Percentiles rank a stretch among this genome's conserved stretches.
Conservation (phyloP, 2,888 invertebrate genomes). For the Exephanes ischioxanthus region DNA sequence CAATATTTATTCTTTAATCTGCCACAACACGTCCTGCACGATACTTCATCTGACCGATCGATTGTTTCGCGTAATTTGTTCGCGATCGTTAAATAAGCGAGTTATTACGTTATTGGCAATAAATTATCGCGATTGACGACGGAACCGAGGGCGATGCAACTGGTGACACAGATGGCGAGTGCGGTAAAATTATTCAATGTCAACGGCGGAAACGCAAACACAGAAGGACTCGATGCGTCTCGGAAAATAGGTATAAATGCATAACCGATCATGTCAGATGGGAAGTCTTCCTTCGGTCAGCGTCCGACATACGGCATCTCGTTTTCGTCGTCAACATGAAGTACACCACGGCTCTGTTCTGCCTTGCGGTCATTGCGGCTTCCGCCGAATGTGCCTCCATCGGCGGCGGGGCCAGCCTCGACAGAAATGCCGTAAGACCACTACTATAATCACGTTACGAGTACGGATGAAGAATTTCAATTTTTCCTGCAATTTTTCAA, state of each 20-base stretch:
- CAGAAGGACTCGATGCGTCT: not conserved
- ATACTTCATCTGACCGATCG: not conserved
- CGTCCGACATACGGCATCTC: not conserved
- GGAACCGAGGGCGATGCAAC: conserved; percentile 22
- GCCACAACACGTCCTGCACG: too few relatives aligned
- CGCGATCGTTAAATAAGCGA: not conserved
- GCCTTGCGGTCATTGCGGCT: not conserved
- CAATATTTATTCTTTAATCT: too few relatives aligned
- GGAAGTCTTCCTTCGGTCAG: not conserved
- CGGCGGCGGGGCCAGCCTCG: not conserved
- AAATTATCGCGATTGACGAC: not conserved
- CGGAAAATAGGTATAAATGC: conserved; percentile 1
- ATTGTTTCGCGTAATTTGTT: not conserved
- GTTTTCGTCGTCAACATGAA: not conserved
- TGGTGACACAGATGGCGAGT: not conserved
- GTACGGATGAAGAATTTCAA: not conserved
- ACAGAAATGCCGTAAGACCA: not conserved
- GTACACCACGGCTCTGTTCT: not conserved
- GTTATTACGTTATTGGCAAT: not conserved
- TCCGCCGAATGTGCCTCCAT: not conserved
- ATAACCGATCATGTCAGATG: not conserved
- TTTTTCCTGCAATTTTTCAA: not conserved
- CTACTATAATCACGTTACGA: not conserved
- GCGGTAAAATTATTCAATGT: not conserved
- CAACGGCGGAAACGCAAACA: conserved; percentile 2